These are phyloP conservation scores for Dolichomitus sp. DNA, from an alignment of 2,888 invertebrate genomes.

Conservation along the genomic window DNA sequence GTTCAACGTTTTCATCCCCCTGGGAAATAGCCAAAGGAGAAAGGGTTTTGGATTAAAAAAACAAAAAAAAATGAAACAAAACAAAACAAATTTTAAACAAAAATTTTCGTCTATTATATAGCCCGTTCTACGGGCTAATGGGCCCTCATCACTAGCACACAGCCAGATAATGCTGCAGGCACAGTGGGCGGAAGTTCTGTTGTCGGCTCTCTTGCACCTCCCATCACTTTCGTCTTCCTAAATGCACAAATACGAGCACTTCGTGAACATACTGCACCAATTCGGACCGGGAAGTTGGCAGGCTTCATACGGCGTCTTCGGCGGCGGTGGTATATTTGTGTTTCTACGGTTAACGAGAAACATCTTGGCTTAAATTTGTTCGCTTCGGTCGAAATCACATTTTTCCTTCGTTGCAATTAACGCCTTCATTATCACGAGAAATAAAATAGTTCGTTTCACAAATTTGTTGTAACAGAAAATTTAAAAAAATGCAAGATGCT, in stretches of 20 bases:
- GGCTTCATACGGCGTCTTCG: neutral
- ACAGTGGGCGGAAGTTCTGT: too few relatives aligned
- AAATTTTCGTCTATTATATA: too few relatives aligned
- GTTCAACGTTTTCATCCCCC: conserved; percentile 56
- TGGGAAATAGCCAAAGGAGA: conserved; percentile 49
- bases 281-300: neutral
- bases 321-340: neutral
- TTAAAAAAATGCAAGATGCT: too few relatives aligned
- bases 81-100: too few relatives aligned
- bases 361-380: neutral
- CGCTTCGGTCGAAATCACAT: neutral
- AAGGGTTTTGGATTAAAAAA: conserved; percentile 23
- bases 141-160: too few relatives aligned
- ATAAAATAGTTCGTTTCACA: too few relatives aligned
- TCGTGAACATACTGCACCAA: neutral
- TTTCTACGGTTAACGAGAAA: neutral
- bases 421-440: too few relatives aligned
- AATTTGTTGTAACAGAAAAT: too few relatives aligned
- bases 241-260: conserved; percentile 2
- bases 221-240: neutral
- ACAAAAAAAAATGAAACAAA: too few relatives aligned
- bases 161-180: too few relatives aligned
- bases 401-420: neutral
- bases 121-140: too few relatives aligned
- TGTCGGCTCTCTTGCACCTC: too few relatives aligned